These are phyloP conservation scores for Melinopterus prodromus DNA, from an alignment of 2,888 invertebrate species.

Conservation along the genomic window DNA sequence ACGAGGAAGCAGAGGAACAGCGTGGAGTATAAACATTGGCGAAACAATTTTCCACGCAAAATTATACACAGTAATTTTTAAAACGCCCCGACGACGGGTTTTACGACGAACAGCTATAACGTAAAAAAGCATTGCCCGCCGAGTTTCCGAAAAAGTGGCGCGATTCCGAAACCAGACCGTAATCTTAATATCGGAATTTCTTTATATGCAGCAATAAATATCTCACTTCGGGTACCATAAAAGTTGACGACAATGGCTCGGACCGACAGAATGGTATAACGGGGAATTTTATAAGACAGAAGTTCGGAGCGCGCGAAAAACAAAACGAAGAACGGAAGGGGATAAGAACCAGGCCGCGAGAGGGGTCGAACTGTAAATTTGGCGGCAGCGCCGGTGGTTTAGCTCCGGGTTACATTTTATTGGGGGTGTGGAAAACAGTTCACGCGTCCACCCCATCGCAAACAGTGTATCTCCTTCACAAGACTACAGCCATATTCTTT, in stretches of 20 bases:
- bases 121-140: neutral
- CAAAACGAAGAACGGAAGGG: neutral
- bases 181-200: conserved; percentile 51
- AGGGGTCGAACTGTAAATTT: neutral
- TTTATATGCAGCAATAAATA: conserved; percentile 52
- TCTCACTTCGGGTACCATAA: conserved; percentile 52
- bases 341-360: neutral
- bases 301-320: neutral
- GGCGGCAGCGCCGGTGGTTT: neutral
- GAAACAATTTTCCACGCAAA: neutral
- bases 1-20: neutral
- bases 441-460: neutral
- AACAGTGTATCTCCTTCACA: too few relatives aligned
- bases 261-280: conserved; percentile 21
- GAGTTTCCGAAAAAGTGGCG: neutral
- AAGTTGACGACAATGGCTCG: conserved; percentile 53
- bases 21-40: neutral
- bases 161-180: conserved; percentile 27
- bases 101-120: neutral
- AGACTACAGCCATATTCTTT: too few relatives aligned
- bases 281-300: conserved; percentile 49
- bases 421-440: neutral
- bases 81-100: neutral
- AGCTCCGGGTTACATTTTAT: conserved; percentile 4
- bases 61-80: neutral